phyloP scores from a whole-genome alignment of 2,888 invertebrate genomes.

The Lasioglossum marginatum region DNA sequence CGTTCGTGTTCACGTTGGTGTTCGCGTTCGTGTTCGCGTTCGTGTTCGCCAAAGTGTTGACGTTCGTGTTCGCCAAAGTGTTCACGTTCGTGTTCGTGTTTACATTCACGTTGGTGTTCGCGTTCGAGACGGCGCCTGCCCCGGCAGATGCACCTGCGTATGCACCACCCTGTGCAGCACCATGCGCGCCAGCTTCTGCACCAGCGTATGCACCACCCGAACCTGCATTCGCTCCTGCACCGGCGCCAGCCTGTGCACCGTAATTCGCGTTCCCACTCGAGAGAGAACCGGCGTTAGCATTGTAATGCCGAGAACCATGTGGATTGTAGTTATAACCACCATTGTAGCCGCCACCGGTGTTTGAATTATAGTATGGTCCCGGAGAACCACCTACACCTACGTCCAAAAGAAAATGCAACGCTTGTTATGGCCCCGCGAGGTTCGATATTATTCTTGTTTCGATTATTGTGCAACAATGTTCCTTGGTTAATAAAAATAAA shows the following conservation, averaged over 20 bases:
- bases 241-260: slow-evolving; percentile 54
- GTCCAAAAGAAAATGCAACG: slow-evolving; percentile 48
- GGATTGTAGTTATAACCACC: slow-evolving; percentile 34
- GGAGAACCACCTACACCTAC: slow-evolving; percentile 50
- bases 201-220: background rate
- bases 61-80: slow-evolving; percentile 8
- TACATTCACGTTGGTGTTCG: slow-evolving; percentile 22
- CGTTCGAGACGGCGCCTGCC: background rate
- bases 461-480: background rate
- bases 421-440: slow-evolving; percentile 17
- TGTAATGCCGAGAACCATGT: slow-evolving; percentile 44
- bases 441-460: background rate
- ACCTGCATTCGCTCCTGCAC: slow-evolving; percentile 41
- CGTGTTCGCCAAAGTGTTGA: slow-evolving; percentile 25
- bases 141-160: background rate
- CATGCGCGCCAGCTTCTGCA: background rate
- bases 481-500: background rate
- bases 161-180: background rate
- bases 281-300: slow-evolving; percentile 59
- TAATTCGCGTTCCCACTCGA: slow-evolving; percentile 44
- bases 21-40: slow-evolving; percentile 51
- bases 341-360: slow-evolving; percentile 5
- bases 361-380: slow-evolving; percentile 22
- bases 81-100: slow-evolving; percentile 59
- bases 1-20: slow-evolving; percentile 34